These are phyloP conservation scores for Brachyhypopomus gauderio DNA, from an alignment of 2,113 vertebrate species.

Conservation along the genomic window DNA sequence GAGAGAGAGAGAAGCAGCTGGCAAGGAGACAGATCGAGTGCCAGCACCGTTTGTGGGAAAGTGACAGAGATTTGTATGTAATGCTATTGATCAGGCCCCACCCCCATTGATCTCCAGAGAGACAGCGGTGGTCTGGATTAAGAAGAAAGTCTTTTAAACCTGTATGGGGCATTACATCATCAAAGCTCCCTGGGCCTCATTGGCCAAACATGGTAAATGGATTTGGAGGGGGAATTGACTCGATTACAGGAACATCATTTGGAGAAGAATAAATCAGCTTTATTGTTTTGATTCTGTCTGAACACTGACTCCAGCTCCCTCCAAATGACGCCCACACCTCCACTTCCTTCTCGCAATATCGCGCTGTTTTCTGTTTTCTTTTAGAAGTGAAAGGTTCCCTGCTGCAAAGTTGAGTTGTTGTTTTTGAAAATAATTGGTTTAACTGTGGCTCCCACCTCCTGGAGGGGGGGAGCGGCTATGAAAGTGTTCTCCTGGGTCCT, in stretches of 20 bases:
- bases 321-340: constrained; percentile 46
- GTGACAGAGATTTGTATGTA: constrained; percentile 64
- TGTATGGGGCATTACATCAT: constrained; percentile 62
- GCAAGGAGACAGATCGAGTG: constrained; percentile 54
- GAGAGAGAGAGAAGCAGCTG: constrained; percentile 28
- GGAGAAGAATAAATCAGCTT: constrained; percentile 57
- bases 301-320: constrained; percentile 36
- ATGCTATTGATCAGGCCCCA: constrained; percentile 67
- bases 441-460: constrained; percentile 45
- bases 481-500: constrained; percentile 49
- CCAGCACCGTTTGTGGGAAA: constrained; percentile 59
- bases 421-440: constrained; percentile 56
- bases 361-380: constrained; percentile 44
- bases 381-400: constrained; percentile 46
- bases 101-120: constrained; percentile 61
- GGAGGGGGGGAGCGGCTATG: constrained; percentile 35
- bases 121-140: constrained; percentile 61
- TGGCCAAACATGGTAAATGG: constrained; percentile 62
- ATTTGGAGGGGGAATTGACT: constrained; percentile 58
- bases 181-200: constrained; percentile 54
- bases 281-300: constrained; percentile 54
- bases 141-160: constrained; percentile 65
- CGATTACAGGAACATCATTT: constrained; percentile 62
- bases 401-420: constrained; percentile 52
- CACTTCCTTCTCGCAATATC: constrained; percentile 45